Percentiles rank a stretch among this genome's conserved stretches.
Conservation (phyloP, 2,797 vertebrate genomes). For the Cirrhinus mrigala region DNA sequence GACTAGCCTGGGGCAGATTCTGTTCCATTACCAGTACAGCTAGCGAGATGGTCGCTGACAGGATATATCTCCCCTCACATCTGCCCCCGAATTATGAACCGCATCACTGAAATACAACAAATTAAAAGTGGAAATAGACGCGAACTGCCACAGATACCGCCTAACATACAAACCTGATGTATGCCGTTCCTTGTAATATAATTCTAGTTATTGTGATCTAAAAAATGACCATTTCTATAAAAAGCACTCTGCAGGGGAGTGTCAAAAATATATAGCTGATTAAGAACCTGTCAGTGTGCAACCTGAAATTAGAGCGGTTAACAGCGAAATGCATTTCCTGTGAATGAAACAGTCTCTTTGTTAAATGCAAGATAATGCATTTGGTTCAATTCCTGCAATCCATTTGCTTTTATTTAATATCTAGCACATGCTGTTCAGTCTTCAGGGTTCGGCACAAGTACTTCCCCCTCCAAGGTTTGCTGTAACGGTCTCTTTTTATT, state of each 20-base stretch:
- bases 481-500: background rate
- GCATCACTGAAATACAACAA: conserved; percentile 15
- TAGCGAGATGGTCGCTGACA: conserved; percentile 25
- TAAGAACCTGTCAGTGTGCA: conserved; percentile 51
- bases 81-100: conserved; percentile 35
- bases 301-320: conserved; percentile 61
- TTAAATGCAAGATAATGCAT: conserved; percentile 56
- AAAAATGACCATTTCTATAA: conserved; percentile 4
- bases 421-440: conserved; percentile 42
- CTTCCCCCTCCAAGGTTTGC: conserved; percentile 13
- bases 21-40: conserved; percentile 31
- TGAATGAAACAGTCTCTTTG: conserved; percentile 58
- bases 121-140: conserved; percentile 11
- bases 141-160: background rate
- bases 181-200: conserved; percentile 27
- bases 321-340: conserved; percentile 48
- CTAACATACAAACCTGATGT: background rate
- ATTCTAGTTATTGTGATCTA: conserved; percentile 59
- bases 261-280: conserved; percentile 58
- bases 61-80: conserved; percentile 32
- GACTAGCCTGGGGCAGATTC: conserved; percentile 33
- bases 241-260: conserved; percentile 60
- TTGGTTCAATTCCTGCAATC: conserved; percentile 58
- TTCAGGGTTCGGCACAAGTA: conserved; percentile 28
- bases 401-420: conserved; percentile 59